Evolutionary conservation across 2,888 invertebrate species (phyloP), one percentile per base, ranked within the genome.

Genomic region (Pollenia angustigena): DNA sequence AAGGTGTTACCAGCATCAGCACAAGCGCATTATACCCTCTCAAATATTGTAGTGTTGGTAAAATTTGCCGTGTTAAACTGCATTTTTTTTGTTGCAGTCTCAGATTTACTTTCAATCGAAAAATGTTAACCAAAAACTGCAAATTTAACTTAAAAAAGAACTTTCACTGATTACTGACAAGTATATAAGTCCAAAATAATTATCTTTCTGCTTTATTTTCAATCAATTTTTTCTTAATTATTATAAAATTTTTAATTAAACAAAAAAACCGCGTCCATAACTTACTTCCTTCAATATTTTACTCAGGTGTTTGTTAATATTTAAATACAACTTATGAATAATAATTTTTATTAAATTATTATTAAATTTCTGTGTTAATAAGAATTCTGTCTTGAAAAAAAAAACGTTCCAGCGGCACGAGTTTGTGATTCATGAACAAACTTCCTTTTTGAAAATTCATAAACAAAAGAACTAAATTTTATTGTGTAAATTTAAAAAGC

Each of bases 391-490:
- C 62, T 62, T 62, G 32, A 56, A 56, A 18, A 71, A 56, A 54
- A 18, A 42, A 12, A 14, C 3, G n/a, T 32, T 62, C 4, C 62
- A 66, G 42, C 54, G 66, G 66, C 76, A 56, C 46, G 56, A 64
- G 64, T 46, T 54, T 54, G 44, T 54, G 66, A 60, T 62, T 60
- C 66, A 66, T 48, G 40, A 81, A 81, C 66, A 56, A 74, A 81
- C 81, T 81, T 81, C 72, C 72, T 64, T 74, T 81, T 74, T 40
- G 46, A 48, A 71, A 81, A 81, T 56, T 44, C 40, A 64, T 48
- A 66, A 75, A 75, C 81, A 82, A 82, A 75, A 82, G 75, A 82
- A 75, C 44, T 75, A 60, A 69, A 82, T 46, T 82, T 75, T 69
- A 75, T 81, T 62, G 48, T 64, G 52, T 50, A 42, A 75, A 75